A percentile compares a stretch with the other conserved stretches of the same genome.
phyloP scores from a whole-genome alignment of 2,797 vertebrate genomes.

The Spinus olivaceus region DNA sequence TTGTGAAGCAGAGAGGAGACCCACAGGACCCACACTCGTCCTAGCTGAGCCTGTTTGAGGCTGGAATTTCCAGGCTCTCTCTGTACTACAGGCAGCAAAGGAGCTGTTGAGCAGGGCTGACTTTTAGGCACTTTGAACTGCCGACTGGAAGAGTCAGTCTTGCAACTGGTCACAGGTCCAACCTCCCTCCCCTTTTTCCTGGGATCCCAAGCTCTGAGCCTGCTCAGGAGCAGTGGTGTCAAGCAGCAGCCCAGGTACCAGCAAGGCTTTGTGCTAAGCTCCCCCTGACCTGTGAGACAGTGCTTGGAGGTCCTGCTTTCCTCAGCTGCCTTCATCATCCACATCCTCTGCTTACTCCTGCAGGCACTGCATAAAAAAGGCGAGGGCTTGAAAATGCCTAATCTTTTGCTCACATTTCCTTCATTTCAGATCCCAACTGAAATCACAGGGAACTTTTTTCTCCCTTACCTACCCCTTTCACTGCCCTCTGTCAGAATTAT shows the following conservation, averaged over 20 bases:
- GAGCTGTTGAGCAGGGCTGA: neutral
- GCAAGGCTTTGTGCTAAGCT: neutral
- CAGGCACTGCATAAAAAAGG: neutral
- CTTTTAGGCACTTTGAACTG: neutral
- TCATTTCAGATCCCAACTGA: neutral
- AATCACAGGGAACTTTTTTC: neutral
- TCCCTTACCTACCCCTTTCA: neutral
- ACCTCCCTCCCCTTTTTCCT: fast-evolving
- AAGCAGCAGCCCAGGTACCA: neutral
- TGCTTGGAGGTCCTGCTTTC: neutral
- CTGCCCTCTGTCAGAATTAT: conserved; percentile 4
- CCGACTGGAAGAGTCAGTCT: neutral
- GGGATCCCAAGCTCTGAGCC: neutral
- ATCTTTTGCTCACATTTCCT: neutral
- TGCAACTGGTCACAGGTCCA: fast-evolving
- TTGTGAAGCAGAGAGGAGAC: neutral
- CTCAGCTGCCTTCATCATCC: neutral
- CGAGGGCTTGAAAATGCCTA: neutral
- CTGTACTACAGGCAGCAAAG: neutral
- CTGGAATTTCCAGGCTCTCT: neutral
- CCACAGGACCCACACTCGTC: neutral
- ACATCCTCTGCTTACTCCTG: neutral
- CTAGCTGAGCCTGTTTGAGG: neutral
- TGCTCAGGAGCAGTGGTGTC: neutral
- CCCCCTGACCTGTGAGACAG: neutral